phyloP scores from a whole-genome alignment of 2,797 vertebrate genomes.

The Zonotrichia albicollis region DNA sequence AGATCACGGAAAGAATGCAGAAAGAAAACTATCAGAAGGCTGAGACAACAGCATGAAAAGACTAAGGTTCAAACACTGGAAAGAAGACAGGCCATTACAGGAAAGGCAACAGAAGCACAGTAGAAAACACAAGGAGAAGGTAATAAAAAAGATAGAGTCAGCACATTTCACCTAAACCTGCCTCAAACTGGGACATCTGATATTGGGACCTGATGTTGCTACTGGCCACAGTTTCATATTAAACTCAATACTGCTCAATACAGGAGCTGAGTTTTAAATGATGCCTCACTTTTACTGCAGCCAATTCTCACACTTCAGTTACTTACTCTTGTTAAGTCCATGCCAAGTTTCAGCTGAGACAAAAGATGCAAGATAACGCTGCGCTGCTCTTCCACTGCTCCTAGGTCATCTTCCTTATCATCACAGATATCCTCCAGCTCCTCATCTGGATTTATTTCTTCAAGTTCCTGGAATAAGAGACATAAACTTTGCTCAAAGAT shows the following conservation, averaged over 20 bases:
- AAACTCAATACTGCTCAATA: neutral
- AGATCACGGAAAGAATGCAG: neutral
- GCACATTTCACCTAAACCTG: neutral
- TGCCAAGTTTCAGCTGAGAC: conserved; percentile 98
- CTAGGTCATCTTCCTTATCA: conserved; percentile 90
- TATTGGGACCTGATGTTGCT: neutral
- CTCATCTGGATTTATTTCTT: conserved; percentile 89
- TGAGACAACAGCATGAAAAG: neutral
- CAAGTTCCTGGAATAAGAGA: conserved; percentile 81
- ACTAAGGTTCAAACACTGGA: neutral
- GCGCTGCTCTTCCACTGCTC: conserved; percentile 94
- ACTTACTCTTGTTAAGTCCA: conserved; percentile 97
- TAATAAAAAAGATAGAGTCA: neutral
- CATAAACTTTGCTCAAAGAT: neutral
- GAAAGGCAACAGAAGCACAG: neutral
- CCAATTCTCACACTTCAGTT: neutral
- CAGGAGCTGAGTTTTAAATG: neutral
- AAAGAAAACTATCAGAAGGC: neutral
- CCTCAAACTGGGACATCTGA: neutral
- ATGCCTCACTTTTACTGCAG: neutral
- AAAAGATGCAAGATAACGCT: conserved; percentile 97
- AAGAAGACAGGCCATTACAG: neutral
- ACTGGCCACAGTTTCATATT: neutral
- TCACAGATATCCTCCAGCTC: conserved; percentile 87
- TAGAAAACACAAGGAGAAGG: neutral